A percentile compares a stretch with the other conserved stretches of the same genome.
phyloP scores from a whole-genome alignment of 2,888 invertebrate species.

The Patella depressa region DNA sequence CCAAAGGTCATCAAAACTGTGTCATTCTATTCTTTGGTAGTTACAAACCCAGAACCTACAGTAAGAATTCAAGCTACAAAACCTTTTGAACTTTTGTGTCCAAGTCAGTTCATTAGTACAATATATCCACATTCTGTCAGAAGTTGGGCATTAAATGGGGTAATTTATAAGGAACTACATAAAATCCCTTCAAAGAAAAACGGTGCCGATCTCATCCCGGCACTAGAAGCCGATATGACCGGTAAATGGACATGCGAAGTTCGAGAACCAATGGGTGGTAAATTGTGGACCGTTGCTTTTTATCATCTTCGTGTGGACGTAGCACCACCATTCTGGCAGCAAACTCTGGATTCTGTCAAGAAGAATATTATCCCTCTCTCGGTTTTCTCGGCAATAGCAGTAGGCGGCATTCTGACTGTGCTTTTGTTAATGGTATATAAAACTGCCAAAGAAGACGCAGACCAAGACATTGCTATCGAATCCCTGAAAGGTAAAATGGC shows the following conservation, averaged over 20 bases:
- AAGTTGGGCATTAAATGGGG: slow-evolving; percentile 13
- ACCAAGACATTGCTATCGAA: too few relatives aligned
- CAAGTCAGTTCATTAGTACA: slow-evolving; percentile 3
- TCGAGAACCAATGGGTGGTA: not conserved
- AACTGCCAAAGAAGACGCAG: too few relatives aligned
- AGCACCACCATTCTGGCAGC: not conserved
- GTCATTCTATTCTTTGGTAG: slow-evolving; percentile 6
- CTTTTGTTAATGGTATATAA: too few relatives aligned
- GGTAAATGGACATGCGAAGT: slow-evolving; percentile 18
- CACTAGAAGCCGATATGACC: not conserved
- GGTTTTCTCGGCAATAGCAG: too few relatives aligned
- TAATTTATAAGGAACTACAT: not conserved
- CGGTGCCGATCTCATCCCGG: not conserved
- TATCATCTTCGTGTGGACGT: slow-evolving; percentile 4
- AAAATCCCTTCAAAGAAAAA: not conserved
- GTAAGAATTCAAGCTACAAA: not conserved
- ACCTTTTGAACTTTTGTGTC: not conserved
- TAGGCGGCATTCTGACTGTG: too few relatives aligned
- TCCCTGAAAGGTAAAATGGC: too few relatives aligned
- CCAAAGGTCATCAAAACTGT: slow-evolving; percentile 13
- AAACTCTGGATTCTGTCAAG: not conserved
- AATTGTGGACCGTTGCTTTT: slow-evolving; percentile 7
- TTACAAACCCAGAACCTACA: slow-evolving; percentile 5
- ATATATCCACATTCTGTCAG: not conserved
- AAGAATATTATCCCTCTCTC: not conserved